These are phyloP conservation scores for Microctenopoma stevenorrisi DNA, from an alignment of 2,797 vertebrate genomes.

Conservation along the genomic window DNA sequence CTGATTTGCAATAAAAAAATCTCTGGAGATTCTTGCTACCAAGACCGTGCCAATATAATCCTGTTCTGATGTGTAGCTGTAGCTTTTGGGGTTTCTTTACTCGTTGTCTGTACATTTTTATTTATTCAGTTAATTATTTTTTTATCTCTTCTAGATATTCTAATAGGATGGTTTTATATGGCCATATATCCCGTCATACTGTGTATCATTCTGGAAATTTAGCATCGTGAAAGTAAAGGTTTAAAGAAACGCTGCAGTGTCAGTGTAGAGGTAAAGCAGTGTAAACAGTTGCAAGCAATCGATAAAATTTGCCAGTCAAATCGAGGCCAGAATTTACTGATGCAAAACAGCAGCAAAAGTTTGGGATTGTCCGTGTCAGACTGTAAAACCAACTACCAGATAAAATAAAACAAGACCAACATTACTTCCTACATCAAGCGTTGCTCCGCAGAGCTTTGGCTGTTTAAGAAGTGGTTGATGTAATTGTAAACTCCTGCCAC, in stretches of 20 bases:
- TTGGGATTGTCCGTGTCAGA: not conserved
- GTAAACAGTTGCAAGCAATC: slow-evolving; percentile 32
- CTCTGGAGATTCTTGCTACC: not conserved
- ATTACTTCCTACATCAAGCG: not conserved
- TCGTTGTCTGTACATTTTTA: not conserved
- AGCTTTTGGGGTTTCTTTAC: not conserved
- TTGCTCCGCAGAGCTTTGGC: not conserved
- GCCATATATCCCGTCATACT: no score
- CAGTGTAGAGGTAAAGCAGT: not conserved
- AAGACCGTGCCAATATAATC: not conserved
- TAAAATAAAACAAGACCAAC: not conserved
- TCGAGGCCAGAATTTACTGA: not conserved
- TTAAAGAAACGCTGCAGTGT: not conserved
- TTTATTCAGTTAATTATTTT: not conserved
- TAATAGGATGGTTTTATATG: not conserved
- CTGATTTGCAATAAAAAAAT: not conserved
- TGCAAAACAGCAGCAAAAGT: slow-evolving; percentile 37
- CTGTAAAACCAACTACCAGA: not conserved
- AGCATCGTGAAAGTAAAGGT: not conserved
- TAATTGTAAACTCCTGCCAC: not conserved
- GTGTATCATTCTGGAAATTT: not conserved
- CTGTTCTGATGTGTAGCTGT: not conserved
- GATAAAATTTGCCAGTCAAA: slow-evolving; percentile 44
- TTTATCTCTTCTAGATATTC: not conserved
- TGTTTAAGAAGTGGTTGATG: not conserved